Evolutionary conservation across 1,140 invertebrate species (phyloP).

Genomic region (Drosophila willistoni): DNA sequence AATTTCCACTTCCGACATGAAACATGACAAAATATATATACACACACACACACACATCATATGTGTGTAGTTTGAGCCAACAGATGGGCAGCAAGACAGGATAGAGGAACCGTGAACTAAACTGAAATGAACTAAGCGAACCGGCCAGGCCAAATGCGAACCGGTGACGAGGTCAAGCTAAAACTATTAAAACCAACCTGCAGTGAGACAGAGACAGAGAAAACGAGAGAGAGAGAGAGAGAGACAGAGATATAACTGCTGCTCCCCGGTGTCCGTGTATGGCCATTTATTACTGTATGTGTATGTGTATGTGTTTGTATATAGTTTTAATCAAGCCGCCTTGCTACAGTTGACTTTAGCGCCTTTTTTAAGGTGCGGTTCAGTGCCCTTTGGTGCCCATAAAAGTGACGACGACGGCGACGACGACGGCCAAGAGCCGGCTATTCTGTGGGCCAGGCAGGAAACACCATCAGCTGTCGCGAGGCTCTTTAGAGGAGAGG

Average conservation of each 20-base stretch:
- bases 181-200: conserved; percentile 72
- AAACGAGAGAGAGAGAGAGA: neutral
- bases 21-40: conserved; percentile 56
- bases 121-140: conserved; percentile 15
- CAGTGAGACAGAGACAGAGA: neutral
- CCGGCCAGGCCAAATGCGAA: conserved; percentile 50
- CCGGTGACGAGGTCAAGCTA: conserved; percentile 77
- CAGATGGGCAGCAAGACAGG: conserved; percentile 54
- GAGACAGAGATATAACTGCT: conserved; percentile 27
- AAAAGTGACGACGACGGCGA: conserved; percentile 59
- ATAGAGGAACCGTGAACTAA: conserved; percentile 39
- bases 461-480: conserved; percentile 75
- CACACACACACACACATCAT: conserved; percentile 9
- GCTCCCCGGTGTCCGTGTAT: conserved; percentile 75
- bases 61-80: conserved; percentile 1
- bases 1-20: conserved; percentile 79
- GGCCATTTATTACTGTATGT: conserved; percentile 68
- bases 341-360: conserved; percentile 76
- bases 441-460: conserved; percentile 50
- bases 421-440: conserved; percentile 26
- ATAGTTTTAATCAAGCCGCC: conserved; percentile 76
- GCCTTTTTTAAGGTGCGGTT: conserved; percentile 79
- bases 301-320: conserved; percentile 27
- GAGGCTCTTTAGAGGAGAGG: conserved; percentile 47
- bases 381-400: conserved; percentile 77